Base-by-base conservation (phyloP, 2,113 vertebrate genomes). In the Bostrychus sinensis region DNA sequence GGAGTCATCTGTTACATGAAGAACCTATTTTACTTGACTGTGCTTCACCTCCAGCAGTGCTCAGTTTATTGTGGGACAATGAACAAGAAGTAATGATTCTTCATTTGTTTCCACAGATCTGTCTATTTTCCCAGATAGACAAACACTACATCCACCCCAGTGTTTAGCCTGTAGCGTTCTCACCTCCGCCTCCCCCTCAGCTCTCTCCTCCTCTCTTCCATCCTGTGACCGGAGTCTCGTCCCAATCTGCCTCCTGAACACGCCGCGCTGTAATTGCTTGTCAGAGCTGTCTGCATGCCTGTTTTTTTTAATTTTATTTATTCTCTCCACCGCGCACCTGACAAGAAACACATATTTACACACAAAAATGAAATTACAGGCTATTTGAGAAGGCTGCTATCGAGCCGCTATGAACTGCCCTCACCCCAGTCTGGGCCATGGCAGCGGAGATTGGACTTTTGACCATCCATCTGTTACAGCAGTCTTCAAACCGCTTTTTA, bases 281-380 rank as follows among this genome's bases (percentile, higher is more conserved):
- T 91, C 89, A 88, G 78, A 66, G 51, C 76, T 88, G 83, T 88
- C 88, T n/a, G 62, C 41, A 14, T 36, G 70, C 48, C 66, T 70
- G 81, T 78, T 82, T 75, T 81, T 65, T 68, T 60, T 63, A 62
- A 58, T 19, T 28, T 65, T 17, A 36, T 63, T 62, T 26, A 63
- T 60, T 64, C 65, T 61, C 22, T 28, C 63, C 20, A 38, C 69
- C 62, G 67, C 63, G 43, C 70, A 84, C 70, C 80, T 85, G 81
- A 89, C 83, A 89, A 82, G 70, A 89, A 90, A 88, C 83, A 84
- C 78, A 86, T 85, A 89, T 88, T 89, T 88, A 90, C 79, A 83
- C 85, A 66, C 74, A 61, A 70, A 81, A 88, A 82, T 77, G 61
- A 88, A 91, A 89, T 90, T 82, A 90, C 66, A 62, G 72, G 56